Evolutionary conservation across 2,113 vertebrate species (phyloP).

Genomic region (Sus scrofa): DNA sequence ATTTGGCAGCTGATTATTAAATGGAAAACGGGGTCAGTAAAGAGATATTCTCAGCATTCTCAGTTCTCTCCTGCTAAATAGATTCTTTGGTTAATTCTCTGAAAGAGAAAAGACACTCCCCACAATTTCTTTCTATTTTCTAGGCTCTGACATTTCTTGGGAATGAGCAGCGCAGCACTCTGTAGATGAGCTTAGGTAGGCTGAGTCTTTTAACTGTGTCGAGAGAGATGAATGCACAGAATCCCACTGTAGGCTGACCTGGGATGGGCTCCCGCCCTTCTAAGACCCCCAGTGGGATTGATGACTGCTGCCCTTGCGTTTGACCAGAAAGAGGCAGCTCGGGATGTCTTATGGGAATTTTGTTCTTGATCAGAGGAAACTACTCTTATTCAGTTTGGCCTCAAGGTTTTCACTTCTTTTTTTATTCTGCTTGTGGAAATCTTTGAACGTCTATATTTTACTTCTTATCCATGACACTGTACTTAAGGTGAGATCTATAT

Average conservation of each 20-base stretch:
- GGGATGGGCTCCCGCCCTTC: neutral
- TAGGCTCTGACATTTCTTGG: neutral
- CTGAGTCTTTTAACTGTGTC: neutral
- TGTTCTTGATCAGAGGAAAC: conserved; percentile 43
- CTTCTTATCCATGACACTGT: neutral
- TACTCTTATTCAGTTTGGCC: conserved; percentile 19
- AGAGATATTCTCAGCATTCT: conserved; percentile 59
- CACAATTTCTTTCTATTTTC: neutral
- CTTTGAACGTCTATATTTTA: neutral
- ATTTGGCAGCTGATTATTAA: conserved; percentile 45
- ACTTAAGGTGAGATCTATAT: neutral
- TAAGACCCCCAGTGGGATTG: neutral
- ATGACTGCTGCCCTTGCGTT: conserved; percentile 10
- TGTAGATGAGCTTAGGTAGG: neutral
- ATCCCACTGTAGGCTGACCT: neutral
- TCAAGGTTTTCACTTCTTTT: conserved; percentile 57
- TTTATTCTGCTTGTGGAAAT: conserved; percentile 50
- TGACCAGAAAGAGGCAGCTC: conserved; percentile 49
- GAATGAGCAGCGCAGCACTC: neutral
- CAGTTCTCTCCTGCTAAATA: neutral
- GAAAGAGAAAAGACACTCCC: conserved; percentile 65
- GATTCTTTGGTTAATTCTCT: conserved; percentile 60
- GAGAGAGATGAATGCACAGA: conserved; percentile 38
- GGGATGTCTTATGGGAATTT: conserved; percentile 65
- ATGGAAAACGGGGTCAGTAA: conserved; percentile 36